These are phyloP conservation scores for Drosophila melanogaster DNA, from an alignment of 1,140 invertebrate species.

Conservation along the genomic window DNA sequence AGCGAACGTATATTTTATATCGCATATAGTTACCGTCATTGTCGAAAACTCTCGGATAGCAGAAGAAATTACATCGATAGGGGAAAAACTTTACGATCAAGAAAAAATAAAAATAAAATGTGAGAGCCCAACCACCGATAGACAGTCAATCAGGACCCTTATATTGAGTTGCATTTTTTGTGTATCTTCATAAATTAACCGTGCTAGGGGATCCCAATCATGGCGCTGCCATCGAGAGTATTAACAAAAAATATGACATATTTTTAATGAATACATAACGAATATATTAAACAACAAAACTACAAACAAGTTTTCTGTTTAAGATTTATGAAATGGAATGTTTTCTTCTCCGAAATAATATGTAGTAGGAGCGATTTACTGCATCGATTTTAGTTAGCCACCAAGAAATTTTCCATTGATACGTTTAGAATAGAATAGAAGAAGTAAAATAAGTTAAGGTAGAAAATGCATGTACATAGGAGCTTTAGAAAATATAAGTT, in stretches of 20 bases:
- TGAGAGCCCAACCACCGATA: conserved; percentile 6
- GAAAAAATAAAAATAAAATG: conserved; percentile 8
- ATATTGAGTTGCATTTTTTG: neutral
- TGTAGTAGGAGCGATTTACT: no score
- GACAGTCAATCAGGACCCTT: conserved; percentile 32
- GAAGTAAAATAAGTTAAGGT: no score
- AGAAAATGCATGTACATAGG: no score
- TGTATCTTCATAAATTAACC: conserved; percentile 4
- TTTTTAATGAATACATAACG: neutral
- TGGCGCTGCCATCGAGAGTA: no score
- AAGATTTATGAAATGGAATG: no score
- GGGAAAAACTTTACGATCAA: neutral
- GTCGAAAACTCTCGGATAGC: conserved; percentile 40
- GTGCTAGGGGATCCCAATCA: neutral
- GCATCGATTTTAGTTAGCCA: no score
- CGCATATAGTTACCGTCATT: conserved; percentile 45
- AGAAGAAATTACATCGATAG: conserved; percentile 35
- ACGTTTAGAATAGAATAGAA: no score
- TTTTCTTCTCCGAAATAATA: no score
- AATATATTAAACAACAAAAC: neutral
- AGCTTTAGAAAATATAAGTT: neutral
- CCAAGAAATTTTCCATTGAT: no score
- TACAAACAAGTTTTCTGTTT: neutral
- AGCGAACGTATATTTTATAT: conserved; percentile 26
- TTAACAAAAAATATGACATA: neutral